These are phyloP conservation scores for Drosophila pandora DNA, from an alignment of 1,140 invertebrate species.

Conservation along the genomic window DNA sequence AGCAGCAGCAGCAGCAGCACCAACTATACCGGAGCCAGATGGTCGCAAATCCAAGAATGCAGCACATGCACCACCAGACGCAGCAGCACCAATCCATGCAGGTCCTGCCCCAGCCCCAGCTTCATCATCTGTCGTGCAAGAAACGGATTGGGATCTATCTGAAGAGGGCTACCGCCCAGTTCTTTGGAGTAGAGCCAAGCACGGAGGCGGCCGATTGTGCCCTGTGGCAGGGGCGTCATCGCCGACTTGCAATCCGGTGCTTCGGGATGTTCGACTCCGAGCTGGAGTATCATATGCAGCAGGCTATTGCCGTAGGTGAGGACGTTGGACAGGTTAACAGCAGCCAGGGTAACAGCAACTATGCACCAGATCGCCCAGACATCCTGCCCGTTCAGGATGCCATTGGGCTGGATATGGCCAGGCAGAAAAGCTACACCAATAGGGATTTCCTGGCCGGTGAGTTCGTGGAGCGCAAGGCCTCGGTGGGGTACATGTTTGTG, in stretches of 20 bases:
- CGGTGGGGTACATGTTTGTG: slow-evolving; percentile 86
- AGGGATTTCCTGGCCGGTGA: slow-evolving; percentile 60
- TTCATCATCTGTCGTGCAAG: slow-evolving; percentile 71
- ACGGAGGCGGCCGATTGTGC: slow-evolving; percentile 87
- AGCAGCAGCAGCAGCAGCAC: slow-evolving; percentile 32
- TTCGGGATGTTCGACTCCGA: slow-evolving; percentile 70
- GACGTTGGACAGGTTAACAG: slow-evolving; percentile 14
- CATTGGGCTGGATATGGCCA: slow-evolving; percentile 36
- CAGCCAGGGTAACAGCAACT: slow-evolving; percentile 17
- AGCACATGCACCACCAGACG: slow-evolving; percentile 48
- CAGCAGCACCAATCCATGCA: slow-evolving; percentile 50
- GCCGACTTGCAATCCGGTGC: slow-evolving; percentile 86
- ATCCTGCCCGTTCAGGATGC: slow-evolving; percentile 78
- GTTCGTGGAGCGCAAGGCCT: slow-evolving; percentile 85
- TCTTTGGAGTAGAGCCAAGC: slow-evolving; percentile 89
- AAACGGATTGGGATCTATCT: slow-evolving; percentile 86
- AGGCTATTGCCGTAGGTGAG: slow-evolving; percentile 9
- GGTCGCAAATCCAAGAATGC: slow-evolving; percentile 31
- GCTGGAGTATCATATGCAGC: slow-evolving; percentile 39
- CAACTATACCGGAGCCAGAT: slow-evolving; percentile 44
- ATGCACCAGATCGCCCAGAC: slow-evolving; percentile 78
- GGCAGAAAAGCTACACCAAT: slow-evolving; percentile 49
- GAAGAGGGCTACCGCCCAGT: slow-evolving; percentile 88
- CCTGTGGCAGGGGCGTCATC: slow-evolving; percentile 88
- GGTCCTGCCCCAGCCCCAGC: slow-evolving; percentile 48